phyloP scores from a whole-genome alignment of 2,888 invertebrate species.

The Odontocolon sp. region DNA sequence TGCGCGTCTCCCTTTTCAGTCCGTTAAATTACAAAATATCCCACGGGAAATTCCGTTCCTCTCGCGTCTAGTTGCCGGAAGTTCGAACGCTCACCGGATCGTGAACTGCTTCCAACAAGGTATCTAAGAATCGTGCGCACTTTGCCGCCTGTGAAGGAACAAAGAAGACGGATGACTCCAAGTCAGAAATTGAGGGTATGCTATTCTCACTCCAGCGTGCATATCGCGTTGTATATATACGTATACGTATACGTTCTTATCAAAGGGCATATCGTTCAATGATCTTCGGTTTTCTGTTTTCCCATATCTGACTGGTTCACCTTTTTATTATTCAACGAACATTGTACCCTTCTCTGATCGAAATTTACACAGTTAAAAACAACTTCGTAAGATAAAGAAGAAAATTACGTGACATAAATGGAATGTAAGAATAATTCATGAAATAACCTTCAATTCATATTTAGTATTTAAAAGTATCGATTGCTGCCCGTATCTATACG shows the following conservation, averaged over 20 bases:
- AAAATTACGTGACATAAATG: too few species aligned
- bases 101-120: background rate
- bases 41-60: conserved; percentile 71
- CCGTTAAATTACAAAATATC: conserved; percentile 73
- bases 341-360: too few species aligned
- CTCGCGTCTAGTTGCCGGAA: conserved; percentile 58
- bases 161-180: conserved; percentile 68
- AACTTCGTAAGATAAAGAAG: too few species aligned
- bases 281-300: conserved; percentile 14
- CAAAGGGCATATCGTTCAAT: conserved; percentile 65
- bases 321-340: background rate
- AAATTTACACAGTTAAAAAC: too few species aligned
- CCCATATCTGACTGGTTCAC: background rate
- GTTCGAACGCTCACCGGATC: conserved; percentile 53
- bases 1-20: conserved; percentile 56
- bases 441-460: too few species aligned
- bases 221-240: conserved; percentile 18
- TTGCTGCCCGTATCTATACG: too few species aligned
- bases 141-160: conserved; percentile 35
- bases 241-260: too few species aligned
- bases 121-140: conserved; percentile 20
- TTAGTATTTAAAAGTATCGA: too few species aligned
- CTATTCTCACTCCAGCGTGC: background rate
- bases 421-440: too few species aligned
- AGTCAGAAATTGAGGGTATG: conserved; percentile 11